A percentile compares a stretch with the other conserved stretches of the same genome.
Evolutionary conservation across 2,113 vertebrate genomes (phyloP).

Genomic region (Conger conger): DNA sequence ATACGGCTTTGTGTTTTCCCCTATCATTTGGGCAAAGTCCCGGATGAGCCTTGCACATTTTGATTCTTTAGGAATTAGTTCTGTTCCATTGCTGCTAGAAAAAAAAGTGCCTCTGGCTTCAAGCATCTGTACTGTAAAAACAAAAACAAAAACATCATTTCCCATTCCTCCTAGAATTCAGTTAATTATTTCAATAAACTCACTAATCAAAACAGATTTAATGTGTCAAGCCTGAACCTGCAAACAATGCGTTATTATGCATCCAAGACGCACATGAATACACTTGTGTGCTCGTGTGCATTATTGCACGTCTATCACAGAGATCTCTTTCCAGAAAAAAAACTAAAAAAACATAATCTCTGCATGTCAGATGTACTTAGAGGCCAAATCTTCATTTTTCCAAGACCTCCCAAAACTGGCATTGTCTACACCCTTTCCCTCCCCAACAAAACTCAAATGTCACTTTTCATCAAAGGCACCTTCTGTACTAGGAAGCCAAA

Average conservation of each 20-base stretch:
- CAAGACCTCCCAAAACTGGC: too few species aligned
- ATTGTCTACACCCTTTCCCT: neutral
- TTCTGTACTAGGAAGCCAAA: neutral
- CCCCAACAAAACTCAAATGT: neutral
- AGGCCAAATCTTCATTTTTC: too few species aligned
- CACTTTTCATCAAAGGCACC: too few species aligned
- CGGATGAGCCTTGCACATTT: neutral
- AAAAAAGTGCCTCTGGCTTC: neutral
- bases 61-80: neutral
- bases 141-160: neutral
- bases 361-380: too few species aligned
- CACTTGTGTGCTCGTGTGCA: neutral
- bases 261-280: neutral
- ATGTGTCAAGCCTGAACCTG: constrained; percentile 3
- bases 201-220: neutral
- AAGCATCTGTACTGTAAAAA: neutral
- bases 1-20: neutral
- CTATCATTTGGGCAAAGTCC: neutral
- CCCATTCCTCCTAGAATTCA: neutral
- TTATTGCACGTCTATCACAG: too few species aligned
- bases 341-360: too few species aligned
- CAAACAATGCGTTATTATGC: neutral
- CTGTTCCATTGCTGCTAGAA: neutral
- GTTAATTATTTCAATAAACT: neutral
- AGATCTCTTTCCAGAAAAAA: too few species aligned